A percentile compares a stretch with the other conserved stretches of the same genome.
Conservation (phyloP, 2,888 invertebrate species). For the Archaeoteleia sp. region DNA sequence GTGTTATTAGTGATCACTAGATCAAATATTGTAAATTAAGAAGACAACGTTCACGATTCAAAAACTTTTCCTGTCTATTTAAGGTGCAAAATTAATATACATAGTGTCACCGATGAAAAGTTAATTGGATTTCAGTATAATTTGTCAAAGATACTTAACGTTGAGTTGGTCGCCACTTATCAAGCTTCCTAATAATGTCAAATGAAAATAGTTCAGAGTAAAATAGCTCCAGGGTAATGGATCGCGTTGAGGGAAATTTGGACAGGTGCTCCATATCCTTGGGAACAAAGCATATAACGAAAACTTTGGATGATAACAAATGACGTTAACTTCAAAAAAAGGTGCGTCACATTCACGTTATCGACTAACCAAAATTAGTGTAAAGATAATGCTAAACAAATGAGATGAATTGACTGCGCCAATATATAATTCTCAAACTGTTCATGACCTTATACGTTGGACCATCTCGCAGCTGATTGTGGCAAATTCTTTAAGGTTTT, state of each 20-base stretch:
- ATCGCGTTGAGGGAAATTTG: constrained; percentile 46
- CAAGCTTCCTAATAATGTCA: constrained; percentile 28
- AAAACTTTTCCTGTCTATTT: too few species aligned
- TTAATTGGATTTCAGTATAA: background rate
- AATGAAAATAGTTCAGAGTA: constrained; percentile 35
- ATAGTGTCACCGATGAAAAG: too few species aligned
- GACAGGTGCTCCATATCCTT: constrained; percentile 42
- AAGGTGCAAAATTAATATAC: too few species aligned
- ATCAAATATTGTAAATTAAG: too few species aligned
- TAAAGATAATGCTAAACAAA: constrained; percentile 15
- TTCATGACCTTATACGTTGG: too few species aligned
- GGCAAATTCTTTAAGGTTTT: too few species aligned
- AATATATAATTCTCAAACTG: too few species aligned
- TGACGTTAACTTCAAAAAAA: constrained; percentile 31
- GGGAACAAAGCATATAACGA: constrained; percentile 32
- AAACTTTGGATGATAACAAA: constrained; percentile 26
- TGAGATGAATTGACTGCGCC: too few species aligned
- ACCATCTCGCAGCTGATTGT: too few species aligned
- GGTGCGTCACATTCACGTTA: constrained; percentile 26
- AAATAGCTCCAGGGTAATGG: constrained; percentile 54
- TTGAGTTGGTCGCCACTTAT: constrained; percentile 28
- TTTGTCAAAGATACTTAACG: constrained; percentile 19
- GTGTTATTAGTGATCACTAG: too few species aligned
- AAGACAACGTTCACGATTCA: too few species aligned
- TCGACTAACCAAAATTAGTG: constrained; percentile 30